These are phyloP conservation scores for Gopherus evgoodei DNA, from an alignment of 2,113 vertebrate species.

Conservation along the genomic window DNA sequence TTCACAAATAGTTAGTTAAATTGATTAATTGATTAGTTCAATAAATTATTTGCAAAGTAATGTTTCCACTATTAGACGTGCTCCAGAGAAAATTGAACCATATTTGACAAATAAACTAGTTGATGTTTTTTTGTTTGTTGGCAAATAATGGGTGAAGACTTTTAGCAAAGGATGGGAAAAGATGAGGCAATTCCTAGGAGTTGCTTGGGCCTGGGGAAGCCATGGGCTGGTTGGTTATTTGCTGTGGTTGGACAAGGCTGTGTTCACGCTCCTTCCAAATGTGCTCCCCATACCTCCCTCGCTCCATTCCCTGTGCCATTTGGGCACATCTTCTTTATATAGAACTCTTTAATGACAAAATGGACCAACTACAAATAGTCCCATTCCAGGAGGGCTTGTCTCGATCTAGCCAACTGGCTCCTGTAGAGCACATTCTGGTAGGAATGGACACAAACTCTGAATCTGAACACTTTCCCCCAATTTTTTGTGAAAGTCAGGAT, in stretches of 20 bases:
- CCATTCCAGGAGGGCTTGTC: not conserved
- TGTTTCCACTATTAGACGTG: not conserved
- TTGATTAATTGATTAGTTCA: not conserved
- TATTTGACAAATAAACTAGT: not conserved
- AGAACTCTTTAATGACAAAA: not conserved
- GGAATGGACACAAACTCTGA: not conserved
- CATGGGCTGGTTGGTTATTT: not conserved
- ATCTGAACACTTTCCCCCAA: not conserved
- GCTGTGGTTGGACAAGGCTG: rapidly evolving
- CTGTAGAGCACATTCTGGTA: not conserved
- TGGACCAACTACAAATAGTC: not conserved
- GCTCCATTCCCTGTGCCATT: rapidly evolving
- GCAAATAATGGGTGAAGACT: not conserved
- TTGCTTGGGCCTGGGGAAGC: not conserved
- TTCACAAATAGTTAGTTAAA: not conserved
- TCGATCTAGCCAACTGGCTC: not conserved
- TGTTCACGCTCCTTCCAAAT: not conserved
- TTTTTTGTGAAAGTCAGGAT: not conserved
- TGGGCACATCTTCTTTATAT: not conserved
- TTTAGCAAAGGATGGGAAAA: too few relatives aligned
- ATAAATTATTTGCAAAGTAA: not conserved
- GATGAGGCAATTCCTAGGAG: not conserved
- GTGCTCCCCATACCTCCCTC: not conserved
- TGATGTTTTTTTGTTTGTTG: not conserved
- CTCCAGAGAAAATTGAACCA: not conserved